Evolutionary conservation across 2,113 vertebrate species (phyloP), one percentile per base, ranked within the genome.

Genomic region (Pagrus major): DNA sequence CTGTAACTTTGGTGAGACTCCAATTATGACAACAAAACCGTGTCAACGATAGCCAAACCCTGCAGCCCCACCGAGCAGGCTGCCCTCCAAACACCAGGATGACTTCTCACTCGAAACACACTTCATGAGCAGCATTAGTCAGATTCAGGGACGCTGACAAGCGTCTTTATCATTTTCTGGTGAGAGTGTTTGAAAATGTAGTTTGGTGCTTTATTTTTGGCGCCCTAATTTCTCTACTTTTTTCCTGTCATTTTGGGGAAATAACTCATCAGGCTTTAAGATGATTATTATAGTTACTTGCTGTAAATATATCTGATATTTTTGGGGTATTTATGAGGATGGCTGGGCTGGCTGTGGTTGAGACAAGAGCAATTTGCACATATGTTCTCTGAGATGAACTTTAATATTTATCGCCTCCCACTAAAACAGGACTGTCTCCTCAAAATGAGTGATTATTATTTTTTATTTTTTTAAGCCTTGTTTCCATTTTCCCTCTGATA

Each of bases 1-100:
- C 63, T 72, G 84, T 86, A 93, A 92, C 88, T 92, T 91, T 90
- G 70, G 58, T 6, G 55, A 84, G 84, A 84, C 88, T 86, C 84
- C 88, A 92, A 86, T 92, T 91, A 90, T 83, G 88, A 67, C 88
- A 77, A 86, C 83, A 87, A 79, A 78, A 65, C 76, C 37, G 49
- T 85, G 90, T 84, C 65, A 91, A 78, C 81, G 86, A 93, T 87
- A 89, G 86, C 81, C 74, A 70, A 77, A 76, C 54, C n/a, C n/a
- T n/a, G n/a, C n/a, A 75, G 68, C 58, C 29, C 33, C 66, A 37
- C 20, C 12, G 54, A 1, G 31, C n/a, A 18, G 33, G 33, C 3
- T 25, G 71, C 60, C 51, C 54, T n/a, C 68, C 52, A 46, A 18
- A 63, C 54, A 63, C 20, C 54, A 71, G 64, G 47, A 80, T 66